Evolutionary conservation across 2,113 vertebrate genomes (phyloP).

Genomic region (Pungitius pungitius): DNA sequence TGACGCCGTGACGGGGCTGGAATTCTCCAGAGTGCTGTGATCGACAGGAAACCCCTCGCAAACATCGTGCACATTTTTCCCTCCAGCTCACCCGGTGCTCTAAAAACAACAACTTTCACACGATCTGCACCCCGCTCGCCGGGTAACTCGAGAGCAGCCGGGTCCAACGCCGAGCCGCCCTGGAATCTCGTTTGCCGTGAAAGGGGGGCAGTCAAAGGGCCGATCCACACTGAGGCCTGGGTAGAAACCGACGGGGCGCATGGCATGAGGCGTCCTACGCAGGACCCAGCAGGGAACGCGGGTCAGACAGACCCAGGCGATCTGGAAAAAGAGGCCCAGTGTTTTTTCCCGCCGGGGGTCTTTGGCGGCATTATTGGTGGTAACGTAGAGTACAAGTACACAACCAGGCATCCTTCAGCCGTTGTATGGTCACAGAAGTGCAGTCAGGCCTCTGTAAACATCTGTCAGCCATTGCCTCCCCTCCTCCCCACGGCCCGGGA

Average conservation of each 20-base stretch:
- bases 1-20: conserved; percentile 38
- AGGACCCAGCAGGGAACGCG: conserved; percentile 34
- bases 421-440: conserved; percentile 61
- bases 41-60: conserved; percentile 66
- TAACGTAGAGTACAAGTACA: not conserved
- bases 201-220: conserved; percentile 68
- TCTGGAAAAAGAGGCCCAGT: conserved; percentile 41
- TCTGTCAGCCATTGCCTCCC: conserved; percentile 78
- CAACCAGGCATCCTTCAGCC: conserved; percentile 20
- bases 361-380: not conserved
- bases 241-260: conserved; percentile 39
- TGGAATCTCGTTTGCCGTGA: conserved; percentile 65
- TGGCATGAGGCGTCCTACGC: conserved; percentile 42
- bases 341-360: conserved; percentile 27
- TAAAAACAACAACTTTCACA: conserved; percentile 78
- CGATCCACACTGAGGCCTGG: conserved; percentile 27
- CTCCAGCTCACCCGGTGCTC: conserved; percentile 51
- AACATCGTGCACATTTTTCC: conserved; percentile 62
- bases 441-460: conserved; percentile 74
- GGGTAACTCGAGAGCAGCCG: conserved; percentile 70
- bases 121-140: conserved; percentile 47
- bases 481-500: conserved; percentile 57
- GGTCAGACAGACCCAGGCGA: conserved; percentile 50
- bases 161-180: conserved; percentile 29
- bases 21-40: conserved; percentile 69